These are phyloP conservation scores for Polydrusus pterygomalis DNA, from an alignment of 2,888 invertebrate genomes.

Conservation along the genomic window DNA sequence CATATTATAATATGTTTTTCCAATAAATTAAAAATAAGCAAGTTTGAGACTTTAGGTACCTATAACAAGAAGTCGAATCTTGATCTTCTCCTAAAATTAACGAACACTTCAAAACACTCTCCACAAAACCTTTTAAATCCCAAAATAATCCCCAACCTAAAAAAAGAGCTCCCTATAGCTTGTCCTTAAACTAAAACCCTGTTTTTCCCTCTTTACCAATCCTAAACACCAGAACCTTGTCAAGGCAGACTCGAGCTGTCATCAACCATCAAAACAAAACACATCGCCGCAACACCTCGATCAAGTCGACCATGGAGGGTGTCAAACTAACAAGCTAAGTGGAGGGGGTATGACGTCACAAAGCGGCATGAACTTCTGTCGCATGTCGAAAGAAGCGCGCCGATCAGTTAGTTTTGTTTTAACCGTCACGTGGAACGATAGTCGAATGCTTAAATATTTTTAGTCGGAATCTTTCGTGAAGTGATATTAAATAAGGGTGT, in stretches of 20 bases:
- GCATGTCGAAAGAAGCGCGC: slow-evolving; percentile 48
- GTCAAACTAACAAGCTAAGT: slow-evolving; percentile 67
- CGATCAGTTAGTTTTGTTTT: slow-evolving; percentile 57
- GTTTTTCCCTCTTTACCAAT: not conserved
- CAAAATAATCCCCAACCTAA: not conserved
- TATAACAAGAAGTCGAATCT: no score
- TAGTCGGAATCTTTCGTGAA: not conserved
- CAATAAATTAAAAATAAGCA: no score
- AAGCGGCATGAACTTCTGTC: slow-evolving; percentile 63
- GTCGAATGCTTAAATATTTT: not conserved
- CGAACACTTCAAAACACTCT: not conserved
- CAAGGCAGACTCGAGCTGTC: slow-evolving; percentile 60
- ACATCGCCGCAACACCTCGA: slow-evolving; percentile 70
- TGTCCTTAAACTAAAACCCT: not conserved
- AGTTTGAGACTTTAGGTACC: no score
- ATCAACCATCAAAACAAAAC: slow-evolving; percentile 71
- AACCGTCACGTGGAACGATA: slow-evolving; percentile 20
- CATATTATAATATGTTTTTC: no score
- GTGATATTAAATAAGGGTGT: slow-evolving; percentile 17
- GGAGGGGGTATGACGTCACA: slow-evolving; percentile 60
- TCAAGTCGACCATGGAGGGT: slow-evolving; percentile 70
- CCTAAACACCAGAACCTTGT: slow-evolving; percentile 30
- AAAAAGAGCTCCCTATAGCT: slow-evolving; percentile 16
- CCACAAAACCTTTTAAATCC: not conserved
- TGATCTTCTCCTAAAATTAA: not conserved